Evolutionary conservation across 2,888 invertebrate genomes (phyloP), one percentile per base, ranked within the genome.

Genomic region (Deilephila porcellus): DNA sequence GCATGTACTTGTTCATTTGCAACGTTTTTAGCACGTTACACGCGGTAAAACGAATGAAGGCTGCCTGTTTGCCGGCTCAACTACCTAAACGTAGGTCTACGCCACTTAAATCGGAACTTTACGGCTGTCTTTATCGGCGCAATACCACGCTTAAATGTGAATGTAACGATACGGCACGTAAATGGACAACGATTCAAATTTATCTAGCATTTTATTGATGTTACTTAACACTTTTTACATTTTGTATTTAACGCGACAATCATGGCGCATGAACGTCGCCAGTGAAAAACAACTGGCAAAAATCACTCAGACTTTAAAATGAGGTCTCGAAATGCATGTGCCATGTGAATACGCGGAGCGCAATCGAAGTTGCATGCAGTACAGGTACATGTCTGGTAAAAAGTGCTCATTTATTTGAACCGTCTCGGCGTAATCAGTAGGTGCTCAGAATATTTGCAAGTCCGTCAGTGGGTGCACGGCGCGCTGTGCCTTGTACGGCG

Each of bases 91-190:
- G 82, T 85, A 83, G 86, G 83, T 84, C 81, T 82, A 82, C 76
- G 77, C 81, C 86, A 90, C 86, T 93, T 90, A 92, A 91, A 89
- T 87, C 81, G 87, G 85, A 83, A 87, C 82, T 92, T 93, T 93
- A 93, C 87, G 88, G 85, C 83, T 85, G 81, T 88, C 84, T 89
- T 91, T 91, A 91, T 91, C 85, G 87, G 83, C 82, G 81, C 86
- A 83, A 84, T 87, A 85, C 83, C 82, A 85, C 80, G 81, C 78
- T 86, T 88, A 82, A 88, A 89, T 86, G 86, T 86, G 84, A 84
- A 85, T 87, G 88, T 86, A 86, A 79, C 82, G 83, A 86, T 85
- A 82, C 77, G 73, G 74, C 75, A 77, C 80, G 77, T 80, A 84
- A 88, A 88, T 86, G 85, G 81, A 86, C 84, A 78, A 82, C 84